Percentiles rank a stretch among this genome's conserved stretches.
Evolutionary conservation across 1,140 invertebrate genomes (phyloP).

Genomic region (Achatina immaculata): DNA sequence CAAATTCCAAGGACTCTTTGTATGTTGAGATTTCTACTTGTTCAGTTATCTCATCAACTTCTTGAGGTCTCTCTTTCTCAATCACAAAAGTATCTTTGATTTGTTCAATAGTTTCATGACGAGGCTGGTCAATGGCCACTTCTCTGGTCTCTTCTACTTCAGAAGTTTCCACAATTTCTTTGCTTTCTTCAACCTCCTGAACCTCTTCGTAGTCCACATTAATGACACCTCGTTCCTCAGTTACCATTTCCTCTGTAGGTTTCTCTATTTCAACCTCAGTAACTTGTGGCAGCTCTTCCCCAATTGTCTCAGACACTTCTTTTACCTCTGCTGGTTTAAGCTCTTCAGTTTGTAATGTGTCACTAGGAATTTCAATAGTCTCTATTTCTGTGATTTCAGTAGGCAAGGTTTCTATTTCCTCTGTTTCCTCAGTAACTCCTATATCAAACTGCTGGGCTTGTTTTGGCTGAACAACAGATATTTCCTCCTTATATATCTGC

Average conservation of each 20-base stretch:
- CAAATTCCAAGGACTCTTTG: conserved; percentile 39
- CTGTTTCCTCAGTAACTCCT: conserved; percentile 23
- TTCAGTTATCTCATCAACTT: conserved; percentile 36
- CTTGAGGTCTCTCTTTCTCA: conserved; percentile 37
- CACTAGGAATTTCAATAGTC: conserved; percentile 38
- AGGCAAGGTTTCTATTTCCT: conserved; percentile 40
- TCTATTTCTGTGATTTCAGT: conserved; percentile 38
- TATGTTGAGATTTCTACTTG: conserved; percentile 25
- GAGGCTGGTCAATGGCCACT: conserved; percentile 40
- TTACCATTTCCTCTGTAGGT: conserved; percentile 39
- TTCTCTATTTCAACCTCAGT: conserved; percentile 35
- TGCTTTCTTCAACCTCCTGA: conserved; percentile 33
- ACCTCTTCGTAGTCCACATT: conserved; percentile 43
- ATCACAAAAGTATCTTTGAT: conserved; percentile 43
- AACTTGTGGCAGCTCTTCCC: conserved; percentile 21
- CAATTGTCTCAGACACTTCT: conserved; percentile 26
- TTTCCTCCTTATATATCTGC: conserved; percentile 37
- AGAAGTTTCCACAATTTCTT: conserved; percentile 30
- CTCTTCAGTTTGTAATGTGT: conserved; percentile 45
- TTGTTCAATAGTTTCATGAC: conserved; percentile 44
- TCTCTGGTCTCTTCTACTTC: conserved; percentile 36
- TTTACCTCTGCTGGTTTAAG: conserved; percentile 39
- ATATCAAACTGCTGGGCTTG: conserved; percentile 35
- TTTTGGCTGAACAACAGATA: conserved; percentile 39
- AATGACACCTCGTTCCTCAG: conserved; percentile 40